phyloP scores from a whole-genome alignment of 2,113 vertebrate genomes.

The Pristiophorus japonicus region DNA sequence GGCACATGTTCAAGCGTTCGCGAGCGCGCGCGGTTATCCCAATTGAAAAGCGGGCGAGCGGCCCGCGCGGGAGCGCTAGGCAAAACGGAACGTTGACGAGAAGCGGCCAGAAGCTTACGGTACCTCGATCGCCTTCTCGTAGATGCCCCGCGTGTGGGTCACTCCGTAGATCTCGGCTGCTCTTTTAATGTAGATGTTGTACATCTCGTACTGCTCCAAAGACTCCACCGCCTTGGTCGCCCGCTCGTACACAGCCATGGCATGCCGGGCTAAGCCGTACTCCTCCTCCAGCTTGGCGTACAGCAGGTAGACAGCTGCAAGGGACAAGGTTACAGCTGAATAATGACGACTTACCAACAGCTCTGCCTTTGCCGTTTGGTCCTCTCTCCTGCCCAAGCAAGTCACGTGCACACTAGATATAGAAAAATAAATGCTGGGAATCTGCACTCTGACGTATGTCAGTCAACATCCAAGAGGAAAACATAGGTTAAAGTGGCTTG shows the following conservation, averaged over 20 bases:
- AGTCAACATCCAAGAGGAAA: not conserved
- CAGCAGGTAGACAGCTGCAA: constrained; percentile 73
- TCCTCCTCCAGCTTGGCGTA: constrained; percentile 85
- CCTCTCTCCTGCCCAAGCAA: not conserved
- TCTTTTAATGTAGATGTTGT: constrained; percentile 88
- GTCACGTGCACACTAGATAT: not conserved
- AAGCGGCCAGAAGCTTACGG: not conserved
- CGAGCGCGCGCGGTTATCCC: too few species aligned
- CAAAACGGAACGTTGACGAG: not conserved
- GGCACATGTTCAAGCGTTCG: too few species aligned
- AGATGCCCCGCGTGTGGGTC: constrained; percentile 82
- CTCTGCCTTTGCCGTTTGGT: too few species aligned
- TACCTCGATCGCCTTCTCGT: constrained; percentile 87
- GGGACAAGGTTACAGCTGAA: not conserved
- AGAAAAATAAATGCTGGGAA: not conserved
- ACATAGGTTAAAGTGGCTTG: not conserved
- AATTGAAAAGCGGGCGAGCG: too few species aligned
- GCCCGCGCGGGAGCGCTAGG: too few species aligned
- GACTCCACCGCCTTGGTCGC: constrained; percentile 76
- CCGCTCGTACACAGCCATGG: constrained; percentile 87
- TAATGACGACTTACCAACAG: too few species aligned
- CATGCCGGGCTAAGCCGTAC: constrained; percentile 79
- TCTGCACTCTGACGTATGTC: not conserved
- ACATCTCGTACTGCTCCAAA: constrained; percentile 78
- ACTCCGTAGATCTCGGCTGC: constrained; percentile 88